Percentiles rank a stretch among this genome's conserved stretches.
These are phyloP conservation scores for Tragelaphus buxtoni DNA, from an alignment of 2,113 vertebrate genomes.

Conservation along the genomic window DNA sequence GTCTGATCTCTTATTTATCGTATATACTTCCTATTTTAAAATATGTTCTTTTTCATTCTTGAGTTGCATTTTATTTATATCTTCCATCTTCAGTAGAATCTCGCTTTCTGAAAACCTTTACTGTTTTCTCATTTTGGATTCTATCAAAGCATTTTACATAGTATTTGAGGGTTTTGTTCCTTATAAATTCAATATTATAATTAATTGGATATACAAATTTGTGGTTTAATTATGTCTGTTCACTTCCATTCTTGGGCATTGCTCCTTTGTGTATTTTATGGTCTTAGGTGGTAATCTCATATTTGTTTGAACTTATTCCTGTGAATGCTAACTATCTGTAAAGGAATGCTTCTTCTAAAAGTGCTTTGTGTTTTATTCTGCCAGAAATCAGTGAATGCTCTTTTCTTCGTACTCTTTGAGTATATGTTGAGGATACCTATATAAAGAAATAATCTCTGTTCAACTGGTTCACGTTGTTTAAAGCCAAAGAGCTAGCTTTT, in stretches of 20 bases:
- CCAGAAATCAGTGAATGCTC: not conserved
- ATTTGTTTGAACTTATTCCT: not conserved
- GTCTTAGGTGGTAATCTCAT: not conserved
- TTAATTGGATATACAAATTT: not conserved
- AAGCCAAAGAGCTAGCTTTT: not conserved
- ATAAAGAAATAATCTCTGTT: not conserved
- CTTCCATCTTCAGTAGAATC: not conserved
- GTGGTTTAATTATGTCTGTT: not conserved
- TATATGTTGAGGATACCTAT: not conserved
- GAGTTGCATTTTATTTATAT: not conserved
- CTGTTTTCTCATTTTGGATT: not conserved
- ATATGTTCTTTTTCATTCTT: not conserved
- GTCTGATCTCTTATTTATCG: not conserved
- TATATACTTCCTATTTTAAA: not conserved
- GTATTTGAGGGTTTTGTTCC: not conserved
- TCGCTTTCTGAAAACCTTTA: not conserved
- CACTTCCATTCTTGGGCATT: not conserved
- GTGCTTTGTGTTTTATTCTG: not conserved
- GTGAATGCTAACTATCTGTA: too few species aligned
- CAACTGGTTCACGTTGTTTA: rapidly evolving
- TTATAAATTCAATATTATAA: not conserved
- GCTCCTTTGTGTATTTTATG: not conserved
- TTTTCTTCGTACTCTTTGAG: not conserved
- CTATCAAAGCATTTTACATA: not conserved
- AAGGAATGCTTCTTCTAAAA: not conserved